Base-by-base conservation (phyloP, 2,113 vertebrate species). In the Scytalopus superciliaris region DNA sequence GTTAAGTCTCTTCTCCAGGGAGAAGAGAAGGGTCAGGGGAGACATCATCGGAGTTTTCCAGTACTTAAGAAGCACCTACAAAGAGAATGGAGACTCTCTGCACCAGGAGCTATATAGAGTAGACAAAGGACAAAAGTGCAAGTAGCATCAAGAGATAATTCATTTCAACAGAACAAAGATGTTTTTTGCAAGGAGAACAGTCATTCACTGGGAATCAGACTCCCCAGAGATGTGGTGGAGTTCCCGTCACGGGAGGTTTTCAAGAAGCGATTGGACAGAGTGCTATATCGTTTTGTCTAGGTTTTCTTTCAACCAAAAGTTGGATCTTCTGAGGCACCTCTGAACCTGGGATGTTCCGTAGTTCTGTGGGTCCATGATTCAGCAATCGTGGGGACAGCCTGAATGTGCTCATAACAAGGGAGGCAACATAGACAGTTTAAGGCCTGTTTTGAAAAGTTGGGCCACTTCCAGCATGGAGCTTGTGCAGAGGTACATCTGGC, bases 71-170 rank as follows among this genome's bases (percentile, higher is more conserved):
- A n/a, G 8, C 9, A 45, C 15, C 9, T 19, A 28, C 22, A 70
- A 52, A 75, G 21, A 45, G 10, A 23, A 70, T 0, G 0, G 22
- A 85, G 25, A 24, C 15, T 16, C 5, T 59, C 1, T 2, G 52
- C 30, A 62, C 19, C 52, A 63, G 21, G 5, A 73, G 11, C 8
- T 44, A 53, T 13, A 28, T 7, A 14, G n/a, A 88, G 69, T 50
- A 85, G 19, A 55, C 31, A 73, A 21, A 28, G 4, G 15, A 5
- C 18, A 75, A 1, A 30, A 14, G 12, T 12, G 18, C 15, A 81
- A 74, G 28, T 14, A 64, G 12, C 30, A 50, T 24, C 17, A 84
- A 28, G 22, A 81, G 25, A 53, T 6, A 4, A 22, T 73, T 87
- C 5, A 14, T 45, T 33, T 45, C 25, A 69, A 45, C 2, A 45